phyloP scores from a whole-genome alignment of 2,888 invertebrate species.

The Cistogaster globosa region DNA sequence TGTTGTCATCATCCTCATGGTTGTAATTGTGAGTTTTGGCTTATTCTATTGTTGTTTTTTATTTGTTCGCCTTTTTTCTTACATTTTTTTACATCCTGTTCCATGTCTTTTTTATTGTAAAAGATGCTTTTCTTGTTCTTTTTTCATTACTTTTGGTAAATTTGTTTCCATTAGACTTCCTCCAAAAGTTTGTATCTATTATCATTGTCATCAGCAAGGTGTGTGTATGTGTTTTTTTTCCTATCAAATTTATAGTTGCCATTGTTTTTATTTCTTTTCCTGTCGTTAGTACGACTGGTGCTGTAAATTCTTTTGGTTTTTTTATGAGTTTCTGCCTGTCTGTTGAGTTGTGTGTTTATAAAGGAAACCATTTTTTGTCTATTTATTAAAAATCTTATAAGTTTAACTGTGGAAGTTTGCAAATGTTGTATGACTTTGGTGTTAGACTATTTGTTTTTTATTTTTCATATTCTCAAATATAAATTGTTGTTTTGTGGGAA shows the following conservation, averaged over 20 bases:
- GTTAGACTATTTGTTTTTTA: too few relatives aligned
- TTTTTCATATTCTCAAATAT: too few relatives aligned
- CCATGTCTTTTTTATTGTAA: not conserved
- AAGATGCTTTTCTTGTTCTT: not conserved
- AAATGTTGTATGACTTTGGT: too few relatives aligned
- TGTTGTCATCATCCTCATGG: too few relatives aligned
- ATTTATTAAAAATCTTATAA: too few relatives aligned
- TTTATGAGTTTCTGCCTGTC: not conserved
- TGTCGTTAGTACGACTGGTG: not conserved
- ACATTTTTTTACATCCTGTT: not conserved
- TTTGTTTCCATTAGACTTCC: conserved; percentile 48
- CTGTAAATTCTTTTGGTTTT: conserved; percentile 1
- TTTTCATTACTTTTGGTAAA: conserved; percentile 24
- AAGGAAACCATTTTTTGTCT: too few relatives aligned
- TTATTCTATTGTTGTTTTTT: not conserved
- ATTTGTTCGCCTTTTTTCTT: not conserved
- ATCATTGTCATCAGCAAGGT: conserved; percentile 53
- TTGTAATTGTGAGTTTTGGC: too few relatives aligned
- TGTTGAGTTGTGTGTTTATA: too few relatives aligned
- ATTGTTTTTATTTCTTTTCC: not conserved
- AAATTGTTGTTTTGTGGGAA: not conserved
- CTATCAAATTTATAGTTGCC: conserved; percentile 35
- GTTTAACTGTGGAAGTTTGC: too few relatives aligned
- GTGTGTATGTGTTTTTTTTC: conserved; percentile 7
- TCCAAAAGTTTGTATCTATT: conserved; percentile 58